These are phyloP conservation scores for Eristalinus sepulchralis DNA, from an alignment of 2,888 invertebrate genomes.

Conservation along the genomic window DNA sequence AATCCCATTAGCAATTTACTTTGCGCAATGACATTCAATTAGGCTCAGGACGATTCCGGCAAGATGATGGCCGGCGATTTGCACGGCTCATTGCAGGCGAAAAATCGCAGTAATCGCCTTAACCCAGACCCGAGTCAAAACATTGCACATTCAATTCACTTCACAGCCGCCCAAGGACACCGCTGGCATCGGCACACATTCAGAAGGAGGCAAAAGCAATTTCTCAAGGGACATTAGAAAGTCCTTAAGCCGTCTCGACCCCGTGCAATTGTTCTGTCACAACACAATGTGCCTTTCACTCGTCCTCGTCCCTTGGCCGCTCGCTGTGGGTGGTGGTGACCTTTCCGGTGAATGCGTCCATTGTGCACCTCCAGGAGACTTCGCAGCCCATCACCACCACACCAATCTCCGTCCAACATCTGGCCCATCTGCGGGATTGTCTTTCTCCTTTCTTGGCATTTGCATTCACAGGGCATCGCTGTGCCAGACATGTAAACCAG, in stretches of 20 bases:
- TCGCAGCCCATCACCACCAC: constrained; percentile 5
- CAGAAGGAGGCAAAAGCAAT: not conserved
- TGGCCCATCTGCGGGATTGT: constrained; percentile 48
- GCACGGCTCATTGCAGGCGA: constrained; percentile 26
- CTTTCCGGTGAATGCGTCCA: constrained; percentile 35
- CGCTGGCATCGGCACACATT: not conserved
- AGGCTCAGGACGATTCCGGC: constrained; percentile 6
- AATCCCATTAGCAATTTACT: constrained; percentile 25
- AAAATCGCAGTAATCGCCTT: constrained; percentile 54
- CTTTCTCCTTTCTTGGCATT: constrained; percentile 6
- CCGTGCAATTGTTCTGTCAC: constrained; percentile 52
- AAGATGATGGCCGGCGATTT: constrained; percentile 29
- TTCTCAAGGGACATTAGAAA: constrained; percentile 51
- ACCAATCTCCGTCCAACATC: not conserved
- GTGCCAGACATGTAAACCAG: constrained; percentile 50
- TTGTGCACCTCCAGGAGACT: constrained; percentile 35
- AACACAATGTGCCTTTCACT: constrained; percentile 27
- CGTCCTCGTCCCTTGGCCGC: not conserved
- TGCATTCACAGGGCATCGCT: constrained; percentile 20
- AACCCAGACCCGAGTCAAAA: constrained; percentile 25
- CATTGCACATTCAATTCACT: constrained; percentile 2
- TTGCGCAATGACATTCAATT: constrained; percentile 47
- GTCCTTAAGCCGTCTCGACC: constrained; percentile 37
- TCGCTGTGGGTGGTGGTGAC: not conserved
- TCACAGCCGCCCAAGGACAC: not conserved